These are phyloP conservation scores for Alaudala cheleensis DNA, from an alignment of 2,113 vertebrate genomes.

Conservation along the genomic window DNA sequence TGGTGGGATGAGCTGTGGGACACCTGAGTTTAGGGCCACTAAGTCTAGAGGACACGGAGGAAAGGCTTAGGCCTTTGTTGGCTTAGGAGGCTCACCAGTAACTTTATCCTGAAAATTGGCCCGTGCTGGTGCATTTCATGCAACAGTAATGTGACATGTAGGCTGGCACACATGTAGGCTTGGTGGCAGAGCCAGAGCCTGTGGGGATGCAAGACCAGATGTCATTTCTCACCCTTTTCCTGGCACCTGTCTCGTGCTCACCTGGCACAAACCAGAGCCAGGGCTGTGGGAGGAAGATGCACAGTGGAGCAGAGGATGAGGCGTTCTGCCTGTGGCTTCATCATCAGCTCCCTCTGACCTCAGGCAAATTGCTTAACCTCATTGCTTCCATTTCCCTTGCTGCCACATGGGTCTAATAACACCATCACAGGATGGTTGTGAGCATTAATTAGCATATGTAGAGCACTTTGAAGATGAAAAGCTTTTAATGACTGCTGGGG, in stretches of 20 bases:
- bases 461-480: conserved; percentile 64
- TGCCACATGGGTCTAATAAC: conserved; percentile 57
- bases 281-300: background rate
- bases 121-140: background rate
- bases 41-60: background rate
- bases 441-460: conserved; percentile 63
- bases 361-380: conserved; percentile 45
- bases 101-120: background rate
- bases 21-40: background rate
- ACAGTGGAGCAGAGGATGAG: background rate
- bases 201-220: background rate
- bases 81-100: background rate
- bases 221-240: background rate
- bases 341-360: conserved; percentile 28
- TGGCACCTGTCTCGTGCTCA: background rate
- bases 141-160: accelerated
- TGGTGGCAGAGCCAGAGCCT: background rate
- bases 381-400: conserved; percentile 38
- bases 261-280: background rate
- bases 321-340: background rate
- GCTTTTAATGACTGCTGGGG: conserved; percentile 47
- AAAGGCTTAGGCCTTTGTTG: background rate
- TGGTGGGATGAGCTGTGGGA: background rate
- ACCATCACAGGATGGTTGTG: conserved; percentile 9
- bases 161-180: accelerated